phyloP scores from a whole-genome alignment of 2,113 vertebrate genomes.

The Naja naja region DNA sequence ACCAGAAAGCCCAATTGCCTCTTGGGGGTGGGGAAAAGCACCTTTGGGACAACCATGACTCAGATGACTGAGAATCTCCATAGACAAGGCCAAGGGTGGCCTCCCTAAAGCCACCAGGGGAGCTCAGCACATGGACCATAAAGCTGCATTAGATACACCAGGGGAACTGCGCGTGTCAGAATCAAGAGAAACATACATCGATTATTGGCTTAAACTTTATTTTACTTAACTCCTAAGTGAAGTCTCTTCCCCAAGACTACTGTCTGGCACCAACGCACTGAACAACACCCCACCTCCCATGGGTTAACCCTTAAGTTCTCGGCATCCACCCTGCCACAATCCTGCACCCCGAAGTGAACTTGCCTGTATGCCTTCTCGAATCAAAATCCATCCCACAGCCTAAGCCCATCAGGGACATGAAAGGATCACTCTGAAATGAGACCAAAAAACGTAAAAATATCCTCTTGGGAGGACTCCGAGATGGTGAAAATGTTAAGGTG shows the following conservation, averaged over 20 bases:
- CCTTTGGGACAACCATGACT: no score
- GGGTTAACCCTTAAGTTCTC: neutral
- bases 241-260: neutral
- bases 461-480: no score
- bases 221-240: neutral
- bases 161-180: no score
- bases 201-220: neutral
- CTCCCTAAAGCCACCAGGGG: neutral
- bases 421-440: constrained; percentile 73
- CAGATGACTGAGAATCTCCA: no score
- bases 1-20: no score
- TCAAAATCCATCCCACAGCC: constrained; percentile 91
- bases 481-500: neutral
- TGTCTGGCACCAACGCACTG: neutral
- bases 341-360: constrained; percentile 35
- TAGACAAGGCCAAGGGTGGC: no score
- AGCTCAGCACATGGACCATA: neutral
- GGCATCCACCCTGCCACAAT: neutral
- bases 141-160: neutral
- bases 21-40: no score
- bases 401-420: constrained; percentile 82
- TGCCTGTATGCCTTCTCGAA: constrained; percentile 93
- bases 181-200: neutral
- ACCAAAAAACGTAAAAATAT: neutral
- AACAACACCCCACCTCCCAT: no score